Evolutionary conservation across 2,113 vertebrate genomes (phyloP), one percentile per base, ranked within the genome.

Genomic region (Jacana jacana): DNA sequence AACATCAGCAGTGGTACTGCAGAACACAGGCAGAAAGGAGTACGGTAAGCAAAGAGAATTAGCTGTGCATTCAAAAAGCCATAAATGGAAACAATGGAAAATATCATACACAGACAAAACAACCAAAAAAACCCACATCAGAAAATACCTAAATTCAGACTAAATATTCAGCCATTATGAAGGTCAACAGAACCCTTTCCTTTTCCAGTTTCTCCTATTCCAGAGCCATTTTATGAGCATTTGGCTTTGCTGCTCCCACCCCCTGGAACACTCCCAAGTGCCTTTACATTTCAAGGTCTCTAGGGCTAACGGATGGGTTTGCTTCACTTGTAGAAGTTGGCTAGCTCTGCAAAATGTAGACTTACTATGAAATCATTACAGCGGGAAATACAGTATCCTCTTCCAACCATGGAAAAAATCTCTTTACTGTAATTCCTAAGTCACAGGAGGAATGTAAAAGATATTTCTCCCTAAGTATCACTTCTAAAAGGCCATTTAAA

Each of bases 281-380:
- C 40, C 33, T 91, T 79, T 49, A 57, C 31, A 33, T 61, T 57
- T 69, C 78, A 76, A 69, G 69, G 52, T 58, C 93, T 92, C 82
- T 19, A 49, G 92, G 80, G 52, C 55, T 81, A 35, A 22, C 0
- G 23, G 48, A 49, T 88, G 77, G 42, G 69, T 86, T 94, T 95
- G 69, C 65, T 84, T 95, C 92, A 96, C 86, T 77, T 88, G 80
- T 65, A 66, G 89, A 64, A 91, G 89, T 4, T 96, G 91, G 75
- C 30, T 49, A 90, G 57, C 81, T 44, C 80, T 31, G 73, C 61
- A 80, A 80, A 91, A 90, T 63, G 84, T 75, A 95, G 61, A 37
- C n/a, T 63, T 16, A 58, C 37, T 46, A 17, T 25, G 64, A 83
- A 90, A 71, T 66, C 55, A 7, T 6, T 86, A 77, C 68, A 81